Conservation (phyloP, 1,140 invertebrate species). For the Agrypnia vestita region DNA sequence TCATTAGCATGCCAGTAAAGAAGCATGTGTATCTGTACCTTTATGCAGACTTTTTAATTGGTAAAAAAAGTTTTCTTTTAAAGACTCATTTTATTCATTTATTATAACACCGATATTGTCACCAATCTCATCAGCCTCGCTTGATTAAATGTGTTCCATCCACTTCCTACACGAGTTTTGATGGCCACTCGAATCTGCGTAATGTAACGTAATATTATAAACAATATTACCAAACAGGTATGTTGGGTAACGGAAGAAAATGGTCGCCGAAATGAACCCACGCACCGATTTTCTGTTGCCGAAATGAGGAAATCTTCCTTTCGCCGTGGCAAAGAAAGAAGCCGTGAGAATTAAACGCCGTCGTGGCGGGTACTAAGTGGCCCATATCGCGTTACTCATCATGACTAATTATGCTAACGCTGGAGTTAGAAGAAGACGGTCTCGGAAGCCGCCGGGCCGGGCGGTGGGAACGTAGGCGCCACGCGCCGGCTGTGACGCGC, state of each 20-base stretch:
- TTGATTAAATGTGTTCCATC: background rate
- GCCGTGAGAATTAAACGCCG: background rate
- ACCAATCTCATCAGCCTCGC: background rate
- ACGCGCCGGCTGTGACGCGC: too few relatives aligned
- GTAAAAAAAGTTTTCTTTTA: too few relatives aligned
- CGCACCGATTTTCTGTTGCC: constrained; percentile 16
- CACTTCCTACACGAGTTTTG: constrained; percentile 1
- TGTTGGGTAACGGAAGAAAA: constrained; percentile 19
- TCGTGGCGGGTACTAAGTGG: background rate
- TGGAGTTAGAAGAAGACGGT: too few relatives aligned
- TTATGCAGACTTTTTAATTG: too few relatives aligned
- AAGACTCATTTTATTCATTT: too few relatives aligned
- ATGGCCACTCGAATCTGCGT: background rate
- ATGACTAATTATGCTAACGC: too few relatives aligned
- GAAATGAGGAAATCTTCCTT: constrained; percentile 24
- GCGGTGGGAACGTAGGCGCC: too few relatives aligned
- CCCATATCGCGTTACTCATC: too few relatives aligned
- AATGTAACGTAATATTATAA: background rate
- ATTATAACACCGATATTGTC: background rate
- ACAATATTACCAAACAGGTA: background rate
- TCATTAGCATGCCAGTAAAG: too few relatives aligned
- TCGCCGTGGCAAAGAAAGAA: constrained; percentile 17
- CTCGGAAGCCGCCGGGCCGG: too few relatives aligned
- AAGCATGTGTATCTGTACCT: too few relatives aligned
- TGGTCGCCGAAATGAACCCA: constrained; percentile 29